Evolutionary conservation across 2,797 vertebrate species (phyloP), one percentile per base, ranked within the genome.

Genomic region (Darevskia mixta): DNA sequence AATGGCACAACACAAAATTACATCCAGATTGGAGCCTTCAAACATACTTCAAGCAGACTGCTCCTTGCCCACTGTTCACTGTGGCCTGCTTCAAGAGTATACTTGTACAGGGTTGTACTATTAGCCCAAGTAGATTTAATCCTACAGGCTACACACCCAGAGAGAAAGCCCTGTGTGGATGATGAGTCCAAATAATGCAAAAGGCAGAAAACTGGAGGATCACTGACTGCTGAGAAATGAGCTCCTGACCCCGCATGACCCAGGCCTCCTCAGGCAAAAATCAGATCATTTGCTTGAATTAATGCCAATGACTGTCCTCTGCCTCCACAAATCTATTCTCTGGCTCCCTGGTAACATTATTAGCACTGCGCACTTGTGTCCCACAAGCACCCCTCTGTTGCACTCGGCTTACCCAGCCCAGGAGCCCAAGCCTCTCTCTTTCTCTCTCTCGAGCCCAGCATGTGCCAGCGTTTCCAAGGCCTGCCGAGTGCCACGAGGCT

Each of bases 241-340:
- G 78, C 58, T 76, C 69, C 69, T 82, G 88, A 82, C 71, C 83
- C 73, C 45, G 41, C 32, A 25, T 32, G 71, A 86, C 71, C 79
- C 61, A 69, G 18, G 13, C 17, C 82, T 23, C 83, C 41, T 76
- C 25, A 75, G 58, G 78, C 58, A 81, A 73, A 88, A 81, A 69
- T n/a, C 64, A 69, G 27, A 45, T 27, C 17, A n/a, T 81, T 49
- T 76, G 83, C 27, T 38, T 64, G 23, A 58, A 71, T 80, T 15
- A 35, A 49, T 64, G 29, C 38, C 17, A 61, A 25, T 20, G 27
- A 55, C 15, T 71, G 8, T 38, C 15, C 15, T 43, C 29, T 13
- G 49, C 49, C 49, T 13, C n/a, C 49, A 66, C n/a, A 35, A n/a
- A 0, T 41, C 73, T 78, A 13, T 10, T 35, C 35, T 13, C 35